Conservation (phyloP, 2,797 vertebrate genomes). For the Novumbra hubbsi region DNA sequence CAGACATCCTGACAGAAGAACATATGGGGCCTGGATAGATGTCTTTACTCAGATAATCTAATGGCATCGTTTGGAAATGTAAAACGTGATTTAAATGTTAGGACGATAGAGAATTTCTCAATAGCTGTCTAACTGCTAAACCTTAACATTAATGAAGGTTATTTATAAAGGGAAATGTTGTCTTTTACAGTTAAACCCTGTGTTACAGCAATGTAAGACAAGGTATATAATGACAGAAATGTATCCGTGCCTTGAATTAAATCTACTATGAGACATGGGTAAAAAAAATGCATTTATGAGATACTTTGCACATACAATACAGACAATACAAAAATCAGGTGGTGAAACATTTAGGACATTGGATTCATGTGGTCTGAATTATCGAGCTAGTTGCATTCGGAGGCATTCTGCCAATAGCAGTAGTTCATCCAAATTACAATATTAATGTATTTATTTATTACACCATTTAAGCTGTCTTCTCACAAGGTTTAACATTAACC, state of each 20-base stretch:
- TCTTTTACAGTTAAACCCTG: too few relatives aligned
- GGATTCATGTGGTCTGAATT: background rate
- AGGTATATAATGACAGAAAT: background rate
- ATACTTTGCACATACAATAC: constrained; percentile 1
- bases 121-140: background rate
- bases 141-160: too few relatives aligned
- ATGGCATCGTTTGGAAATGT: constrained; percentile 20
- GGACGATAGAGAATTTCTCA: background rate
- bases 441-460: too few relatives aligned
- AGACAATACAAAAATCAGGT: background rate
- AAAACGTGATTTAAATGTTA: background rate
- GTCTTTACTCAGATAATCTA: constrained; percentile 36
- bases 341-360: background rate
- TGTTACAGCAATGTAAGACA: too few relatives aligned
- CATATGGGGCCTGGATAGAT: constrained; percentile 35
- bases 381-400: background rate
- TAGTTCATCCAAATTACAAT: background rate
- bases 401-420: background rate
- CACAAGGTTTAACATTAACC: too few relatives aligned
- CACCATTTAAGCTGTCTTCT: too few relatives aligned
- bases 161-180: too few relatives aligned
- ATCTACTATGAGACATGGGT: constrained; percentile 12
- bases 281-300: constrained; percentile 10
- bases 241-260: constrained; percentile 29
- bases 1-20: constrained; percentile 51